Base-by-base conservation (phyloP, 1,140 invertebrate species). In the Coptotermes formosanus region DNA sequence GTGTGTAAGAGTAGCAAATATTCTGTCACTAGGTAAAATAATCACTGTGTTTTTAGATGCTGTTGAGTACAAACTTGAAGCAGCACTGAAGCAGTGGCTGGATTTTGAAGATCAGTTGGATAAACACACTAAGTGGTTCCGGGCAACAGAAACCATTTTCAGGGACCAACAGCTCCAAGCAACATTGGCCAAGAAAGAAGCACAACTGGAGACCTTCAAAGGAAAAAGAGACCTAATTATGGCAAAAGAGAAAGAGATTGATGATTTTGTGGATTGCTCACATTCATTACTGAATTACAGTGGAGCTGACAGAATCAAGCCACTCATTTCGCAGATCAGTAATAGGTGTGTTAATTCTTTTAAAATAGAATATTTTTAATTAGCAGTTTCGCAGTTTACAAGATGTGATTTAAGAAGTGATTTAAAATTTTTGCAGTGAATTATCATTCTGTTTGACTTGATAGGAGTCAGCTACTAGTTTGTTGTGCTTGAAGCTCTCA, bases 181-280 rank as follows among this genome's bases (percentile, higher is more conserved):
- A 14, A 96, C 95, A 21, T 91, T 98, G 38, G 90, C 94, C 84
- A 97, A 98, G 88, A 99, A 99, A 91, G 93, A 95, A 89, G 90
- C 91, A 16, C 95, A 96, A 88, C 91, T 98, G n/a, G 92, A 95
- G 86, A 92, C 92, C 59, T 95, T 96, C 87, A 94, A 95, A 87
- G 93, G 95, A 30, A 93, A 96, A 88, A 93, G 95, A n/a, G 95
- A 97, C 87, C 91, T 93, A 55, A 94, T 98, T 86, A 90, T 95
- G 55, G 93, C 93, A 38, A 95, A 96, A 89, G 97, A 98, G 90
- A 94, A 93, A 88, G 93, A 95, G 89, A 95, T 99, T 86, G 97
- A 99, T 91, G 92, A 94, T 45, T 98, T 99, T 90, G 94, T 97
- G 21, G 98, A 99, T 91, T 94, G 95, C 88, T 96, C 96, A n/a